Percentiles rank a stretch among this genome's conserved stretches.
Conservation (phyloP, 2,113 vertebrate genomes). For the Strigops habroptila region DNA sequence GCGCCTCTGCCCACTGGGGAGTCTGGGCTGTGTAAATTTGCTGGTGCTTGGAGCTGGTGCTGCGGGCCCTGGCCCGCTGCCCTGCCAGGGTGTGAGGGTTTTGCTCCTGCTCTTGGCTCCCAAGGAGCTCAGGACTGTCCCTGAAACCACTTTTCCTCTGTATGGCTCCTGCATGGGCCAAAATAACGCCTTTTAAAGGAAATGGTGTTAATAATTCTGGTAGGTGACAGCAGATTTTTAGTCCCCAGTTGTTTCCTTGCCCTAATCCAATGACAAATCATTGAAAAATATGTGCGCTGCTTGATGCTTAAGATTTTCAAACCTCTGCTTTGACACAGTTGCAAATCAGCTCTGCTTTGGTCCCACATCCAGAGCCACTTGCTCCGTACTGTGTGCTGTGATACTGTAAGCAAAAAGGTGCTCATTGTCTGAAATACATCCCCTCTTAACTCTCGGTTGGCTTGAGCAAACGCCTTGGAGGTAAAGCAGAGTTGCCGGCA, state of each 20-base stretch:
- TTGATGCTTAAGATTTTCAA: neutral
- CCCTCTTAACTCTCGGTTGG: neutral
- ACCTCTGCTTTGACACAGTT: neutral
- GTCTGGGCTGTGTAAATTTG: neutral
- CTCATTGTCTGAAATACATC: neutral
- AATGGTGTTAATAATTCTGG: neutral
- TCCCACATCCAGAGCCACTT: neutral
- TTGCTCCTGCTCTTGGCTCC: neutral
- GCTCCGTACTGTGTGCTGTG: neutral
- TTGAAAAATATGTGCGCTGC: neutral
- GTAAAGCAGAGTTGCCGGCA: neutral
- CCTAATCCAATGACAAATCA: neutral
- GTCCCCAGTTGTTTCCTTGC: neutral
- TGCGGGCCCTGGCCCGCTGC: neutral
- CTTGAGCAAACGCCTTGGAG: neutral
- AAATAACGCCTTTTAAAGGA: neutral
- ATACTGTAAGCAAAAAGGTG: neutral
- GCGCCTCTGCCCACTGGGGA: fast-evolving
- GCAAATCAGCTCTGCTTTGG: neutral
- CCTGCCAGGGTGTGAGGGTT: neutral
- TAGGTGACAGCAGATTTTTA: neutral
- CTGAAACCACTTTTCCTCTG: neutral
- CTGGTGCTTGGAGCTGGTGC: neutral
- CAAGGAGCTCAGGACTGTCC: neutral
- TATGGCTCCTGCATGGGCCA: neutral